phyloP scores from a whole-genome alignment of 1,140 invertebrate species.

The Formica selysi region DNA sequence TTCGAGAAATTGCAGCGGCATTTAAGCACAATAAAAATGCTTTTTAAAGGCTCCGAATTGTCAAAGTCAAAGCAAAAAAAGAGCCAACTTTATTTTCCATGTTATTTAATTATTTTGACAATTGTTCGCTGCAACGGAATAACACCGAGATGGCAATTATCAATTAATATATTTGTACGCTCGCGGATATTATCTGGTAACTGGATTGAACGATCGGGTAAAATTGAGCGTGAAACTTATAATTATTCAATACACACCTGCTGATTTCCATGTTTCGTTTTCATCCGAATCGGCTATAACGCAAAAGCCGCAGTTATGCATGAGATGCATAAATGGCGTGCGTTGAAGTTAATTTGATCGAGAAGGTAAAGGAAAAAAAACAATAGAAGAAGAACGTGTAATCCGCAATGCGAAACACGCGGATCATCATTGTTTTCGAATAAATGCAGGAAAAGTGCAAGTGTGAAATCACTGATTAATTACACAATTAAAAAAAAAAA shows the following conservation, averaged over 20 bases:
- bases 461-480: too few relatives aligned
- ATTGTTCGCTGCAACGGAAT: not conserved
- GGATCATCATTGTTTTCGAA: not conserved
- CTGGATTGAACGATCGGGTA: not conserved
- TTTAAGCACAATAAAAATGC: constrained; percentile 6
- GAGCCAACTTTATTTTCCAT: not conserved
- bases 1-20: constrained; percentile 28
- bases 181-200: not conserved
- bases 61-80: not conserved
- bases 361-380: not conserved
- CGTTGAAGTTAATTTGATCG: not conserved
- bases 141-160: not conserved
- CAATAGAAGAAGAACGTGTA: not conserved
- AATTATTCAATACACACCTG: not conserved
- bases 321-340: not conserved
- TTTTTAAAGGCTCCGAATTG: not conserved
- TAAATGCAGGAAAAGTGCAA: not conserved
- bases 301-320: not conserved
- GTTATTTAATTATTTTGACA: not conserved
- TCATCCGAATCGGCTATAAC: not conserved
- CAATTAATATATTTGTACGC: too few relatives aligned
- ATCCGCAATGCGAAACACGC: not conserved
- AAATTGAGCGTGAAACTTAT: constrained; percentile 9
- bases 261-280: not conserved
- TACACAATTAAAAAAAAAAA: too few relatives aligned